Base-by-base conservation (phyloP, 2,888 invertebrate species). In the Spialia ferax region DNA sequence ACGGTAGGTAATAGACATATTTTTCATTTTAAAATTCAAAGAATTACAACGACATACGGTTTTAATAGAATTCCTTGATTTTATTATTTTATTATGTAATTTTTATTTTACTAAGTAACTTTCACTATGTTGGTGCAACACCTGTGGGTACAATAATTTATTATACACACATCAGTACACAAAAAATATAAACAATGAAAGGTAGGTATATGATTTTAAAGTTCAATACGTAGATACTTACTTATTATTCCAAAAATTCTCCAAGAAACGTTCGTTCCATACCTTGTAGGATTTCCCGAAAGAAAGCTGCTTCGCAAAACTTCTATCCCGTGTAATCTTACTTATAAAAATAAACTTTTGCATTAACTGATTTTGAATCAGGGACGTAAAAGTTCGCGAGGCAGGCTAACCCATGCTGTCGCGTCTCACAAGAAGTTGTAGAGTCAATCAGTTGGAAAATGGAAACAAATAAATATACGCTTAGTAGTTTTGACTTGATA, bases 261-360 rank as follows among this genome's bases (percentile, higher is more conserved):
- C 81, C 82, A 75, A 83, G 85, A 86, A 87, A 86, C 85, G 87
- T 85, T 85, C 78, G 84, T 85, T 86, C 86, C 83, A 88, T 90
- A 90, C 89, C 89, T 89, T 83, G 87, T 83, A 85, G 87, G 91
- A 91, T 91, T 91, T 89, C 85, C 18, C 79, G 81, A 87, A 87
- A 89, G 89, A 91, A 92, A 89, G 88, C 89, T 84, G 88, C 87
- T 89, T 82, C 81, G 80, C 80, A 83, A 85, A 92, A 92, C 84
- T 93, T 91, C 84, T 83, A 86, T 85, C 88, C 81, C 85, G 88
- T 91, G 91, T 94, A 94, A 94, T 94, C 94, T 94, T 90, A 94
- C 94, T 94, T 94, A 94, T 93, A 94, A 94, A 94, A 94, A 94
- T 94, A 94, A 94, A 94, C 94, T 94, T 94, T 93, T 93, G 84